Percentiles rank a stretch among this genome's conserved stretches.
phyloP scores from a whole-genome alignment of 2,888 invertebrate genomes.

The Parapristionchus giblindavisi region DNA sequence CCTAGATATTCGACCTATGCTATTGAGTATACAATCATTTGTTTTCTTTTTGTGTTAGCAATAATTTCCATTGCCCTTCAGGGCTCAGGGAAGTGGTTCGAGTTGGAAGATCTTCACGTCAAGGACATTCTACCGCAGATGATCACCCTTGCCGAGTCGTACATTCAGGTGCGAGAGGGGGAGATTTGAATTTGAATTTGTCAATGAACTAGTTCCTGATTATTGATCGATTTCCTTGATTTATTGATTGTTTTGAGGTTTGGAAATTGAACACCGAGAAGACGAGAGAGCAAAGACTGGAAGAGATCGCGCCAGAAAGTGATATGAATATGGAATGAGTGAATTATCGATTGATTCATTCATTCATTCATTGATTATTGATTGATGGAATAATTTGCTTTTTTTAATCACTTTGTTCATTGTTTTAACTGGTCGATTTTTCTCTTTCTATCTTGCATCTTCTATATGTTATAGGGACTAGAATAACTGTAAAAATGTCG shows the following conservation, averaged over 20 bases:
- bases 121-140: slow-evolving; percentile 98
- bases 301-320: slow-evolving; percentile 45
- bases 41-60: neutral
- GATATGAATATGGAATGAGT: slow-evolving; percentile 24
- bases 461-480: too few species aligned
- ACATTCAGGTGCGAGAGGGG: slow-evolving; percentile 83
- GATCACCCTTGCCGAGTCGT: slow-evolving; percentile 98
- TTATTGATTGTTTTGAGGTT: slow-evolving; percentile 44
- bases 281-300: slow-evolving; percentile 64
- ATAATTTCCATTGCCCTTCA: slow-evolving; percentile 67
- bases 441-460: too few species aligned
- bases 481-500: too few species aligned
- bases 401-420: too few species aligned
- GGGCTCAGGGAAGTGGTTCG: slow-evolving; percentile 86
- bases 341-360: too few species aligned
- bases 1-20: too few species aligned
- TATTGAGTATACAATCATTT: neutral
- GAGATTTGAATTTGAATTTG: neutral
- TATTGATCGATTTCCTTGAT: neutral
- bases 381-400: too few species aligned
- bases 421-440: too few species aligned
- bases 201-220: neutral
- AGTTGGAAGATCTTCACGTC: slow-evolving; percentile 93
- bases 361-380: too few species aligned
- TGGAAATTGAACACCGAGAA: slow-evolving; percentile 67